phyloP scores from a whole-genome alignment of 2,888 invertebrate species.

The Pelosia muscerda region DNA sequence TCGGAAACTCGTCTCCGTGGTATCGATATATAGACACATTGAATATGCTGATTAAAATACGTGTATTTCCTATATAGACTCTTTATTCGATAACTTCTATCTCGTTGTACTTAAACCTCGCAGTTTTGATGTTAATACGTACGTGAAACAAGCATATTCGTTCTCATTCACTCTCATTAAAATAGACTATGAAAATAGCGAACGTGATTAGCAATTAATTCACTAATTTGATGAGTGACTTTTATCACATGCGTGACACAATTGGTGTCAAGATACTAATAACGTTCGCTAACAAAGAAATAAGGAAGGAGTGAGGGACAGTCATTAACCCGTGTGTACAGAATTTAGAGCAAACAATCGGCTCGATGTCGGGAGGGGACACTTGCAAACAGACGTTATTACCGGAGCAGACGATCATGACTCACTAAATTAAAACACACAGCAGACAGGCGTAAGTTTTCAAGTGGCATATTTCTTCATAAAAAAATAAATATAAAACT shows the following conservation, averaged over 20 bases:
- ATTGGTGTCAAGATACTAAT: slow-evolving; percentile 70
- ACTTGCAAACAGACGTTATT: slow-evolving; percentile 66
- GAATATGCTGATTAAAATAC: slow-evolving; percentile 41
- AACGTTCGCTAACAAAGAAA: slow-evolving; percentile 65
- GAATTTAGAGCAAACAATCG: slow-evolving; percentile 77
- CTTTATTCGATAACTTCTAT: not conserved
- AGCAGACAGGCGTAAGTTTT: slow-evolving; percentile 42
- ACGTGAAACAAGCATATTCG: not conserved
- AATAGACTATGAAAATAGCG: slow-evolving; percentile 21
- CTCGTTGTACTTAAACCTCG: not conserved
- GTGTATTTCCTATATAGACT: not conserved
- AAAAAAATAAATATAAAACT: slow-evolving; percentile 31
- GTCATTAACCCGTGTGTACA: slow-evolving; percentile 75
- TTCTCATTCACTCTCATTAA: too few species aligned
- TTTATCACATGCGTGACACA: slow-evolving; percentile 48
- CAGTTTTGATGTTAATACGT: not conserved
- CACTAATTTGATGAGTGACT: slow-evolving; percentile 44
- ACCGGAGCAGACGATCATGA: slow-evolving; percentile 65
- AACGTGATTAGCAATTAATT: slow-evolving; percentile 30
- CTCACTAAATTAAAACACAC: slow-evolving; percentile 61
- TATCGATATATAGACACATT: slow-evolving; percentile 40
- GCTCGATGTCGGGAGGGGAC: slow-evolving; percentile 63
- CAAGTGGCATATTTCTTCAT: slow-evolving; percentile 34
- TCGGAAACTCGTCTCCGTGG: slow-evolving; percentile 62
- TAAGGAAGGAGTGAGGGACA: slow-evolving; percentile 73